These are phyloP conservation scores for Calidris pugnax DNA, from an alignment of 2,113 vertebrate species.

Conservation along the genomic window DNA sequence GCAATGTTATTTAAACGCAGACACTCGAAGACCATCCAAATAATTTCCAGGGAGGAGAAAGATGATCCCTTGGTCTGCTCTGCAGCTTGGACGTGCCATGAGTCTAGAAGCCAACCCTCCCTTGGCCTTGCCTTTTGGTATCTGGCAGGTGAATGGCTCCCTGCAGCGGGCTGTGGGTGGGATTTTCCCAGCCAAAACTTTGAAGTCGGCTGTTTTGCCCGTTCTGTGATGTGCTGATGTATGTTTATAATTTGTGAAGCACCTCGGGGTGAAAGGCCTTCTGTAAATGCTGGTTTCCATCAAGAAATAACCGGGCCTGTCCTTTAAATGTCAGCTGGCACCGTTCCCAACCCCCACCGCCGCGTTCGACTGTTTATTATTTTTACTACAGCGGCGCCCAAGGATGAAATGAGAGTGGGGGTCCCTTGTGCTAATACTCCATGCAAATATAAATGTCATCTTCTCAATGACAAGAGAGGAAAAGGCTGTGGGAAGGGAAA, in stretches of 20 bases:
- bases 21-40: background rate
- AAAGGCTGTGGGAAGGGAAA: slow-evolving; percentile 47
- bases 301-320: background rate
- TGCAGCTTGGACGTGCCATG: background rate
- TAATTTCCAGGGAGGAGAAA: background rate
- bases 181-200: slow-evolving; percentile 1
- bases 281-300: slow-evolving; percentile 34
- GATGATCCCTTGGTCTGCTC: background rate
- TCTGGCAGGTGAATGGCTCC: background rate
- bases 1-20: background rate
- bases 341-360: background rate
- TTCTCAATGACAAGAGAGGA: background rate
- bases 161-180: background rate
- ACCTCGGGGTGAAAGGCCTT: slow-evolving; percentile 33
- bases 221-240: background rate
- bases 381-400: background rate
- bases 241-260: slow-evolving; percentile 34
- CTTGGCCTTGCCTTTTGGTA: background rate
- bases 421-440: background rate
- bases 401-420: slow-evolving; percentile 1
- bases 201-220: background rate
- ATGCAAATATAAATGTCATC: background rate
- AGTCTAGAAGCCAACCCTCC: background rate
- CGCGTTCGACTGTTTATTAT: slow-evolving; percentile 8
- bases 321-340: slow-evolving; percentile 1